A percentile compares a stretch with the other conserved stretches of the same genome.
Evolutionary conservation across 2,888 invertebrate species (phyloP).

Genomic region (Aleiodes alternator): DNA sequence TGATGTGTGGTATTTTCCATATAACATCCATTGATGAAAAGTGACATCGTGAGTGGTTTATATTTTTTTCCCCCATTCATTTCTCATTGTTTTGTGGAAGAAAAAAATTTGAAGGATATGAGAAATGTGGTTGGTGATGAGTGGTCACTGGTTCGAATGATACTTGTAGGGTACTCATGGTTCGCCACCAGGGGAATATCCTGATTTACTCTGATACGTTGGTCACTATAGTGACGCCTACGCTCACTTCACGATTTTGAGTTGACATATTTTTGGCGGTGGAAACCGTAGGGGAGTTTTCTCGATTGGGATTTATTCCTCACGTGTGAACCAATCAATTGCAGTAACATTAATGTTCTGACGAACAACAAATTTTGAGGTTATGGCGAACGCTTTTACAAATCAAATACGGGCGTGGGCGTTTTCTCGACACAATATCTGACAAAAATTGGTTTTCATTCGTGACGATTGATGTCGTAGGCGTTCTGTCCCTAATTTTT

Average conservation of each 20-base stretch:
- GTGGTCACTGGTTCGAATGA: constrained; percentile 1
- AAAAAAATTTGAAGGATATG: background rate
- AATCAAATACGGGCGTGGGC: no score
- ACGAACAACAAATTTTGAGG: no score
- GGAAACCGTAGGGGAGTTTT: background rate
- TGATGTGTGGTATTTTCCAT: constrained; percentile 20
- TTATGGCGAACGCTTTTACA: no score
- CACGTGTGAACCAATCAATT: background rate
- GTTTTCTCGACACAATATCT: no score
- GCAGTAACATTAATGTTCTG: background rate
- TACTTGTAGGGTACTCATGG: background rate
- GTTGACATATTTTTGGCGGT: background rate
- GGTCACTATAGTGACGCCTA: no score
- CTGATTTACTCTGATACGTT: background rate
- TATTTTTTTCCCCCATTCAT: background rate
- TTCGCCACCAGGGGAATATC: no score
- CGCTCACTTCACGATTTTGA: background rate
- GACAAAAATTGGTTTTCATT: no score
- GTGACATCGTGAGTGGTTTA: background rate
- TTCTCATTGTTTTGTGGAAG: background rate
- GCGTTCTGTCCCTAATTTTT: background rate
- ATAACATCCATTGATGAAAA: background rate
- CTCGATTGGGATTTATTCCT: background rate
- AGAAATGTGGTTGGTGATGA: constrained; percentile 3
- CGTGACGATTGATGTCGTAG: no score